These are phyloP conservation scores for Oenanthe oenanthe DNA, from an alignment of 2,113 vertebrate species.

Conservation along the genomic window DNA sequence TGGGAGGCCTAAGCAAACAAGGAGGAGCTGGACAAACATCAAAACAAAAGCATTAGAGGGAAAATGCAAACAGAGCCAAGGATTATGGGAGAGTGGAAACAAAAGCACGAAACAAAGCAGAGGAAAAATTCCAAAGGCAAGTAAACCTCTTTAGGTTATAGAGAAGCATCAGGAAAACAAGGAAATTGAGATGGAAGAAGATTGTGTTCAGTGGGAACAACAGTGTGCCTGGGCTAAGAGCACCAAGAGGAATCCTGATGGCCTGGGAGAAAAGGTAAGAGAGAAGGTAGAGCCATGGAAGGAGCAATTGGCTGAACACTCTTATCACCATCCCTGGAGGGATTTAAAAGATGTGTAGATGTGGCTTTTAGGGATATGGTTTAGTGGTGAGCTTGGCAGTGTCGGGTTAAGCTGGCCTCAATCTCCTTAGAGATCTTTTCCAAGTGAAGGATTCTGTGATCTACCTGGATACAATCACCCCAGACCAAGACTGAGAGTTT, in stretches of 20 bases:
- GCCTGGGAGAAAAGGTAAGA: neutral
- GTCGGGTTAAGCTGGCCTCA: neutral
- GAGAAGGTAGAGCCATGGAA: neutral
- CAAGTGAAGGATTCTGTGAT: neutral
- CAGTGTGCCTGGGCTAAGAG: neutral
- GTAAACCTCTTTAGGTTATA: neutral
- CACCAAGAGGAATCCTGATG: neutral
- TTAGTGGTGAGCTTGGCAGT: neutral
- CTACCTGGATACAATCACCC: neutral
- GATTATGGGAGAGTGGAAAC: constrained; percentile 34
- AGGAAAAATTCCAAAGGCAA: constrained; percentile 17
- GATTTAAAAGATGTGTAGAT: neutral
- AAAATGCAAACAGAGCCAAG: constrained; percentile 45
- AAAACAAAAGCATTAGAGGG: constrained; percentile 50
- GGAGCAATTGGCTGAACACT: neutral
- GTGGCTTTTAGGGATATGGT: neutral
- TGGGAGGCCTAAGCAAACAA: constrained; percentile 61
- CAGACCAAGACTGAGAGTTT: neutral
- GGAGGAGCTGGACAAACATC: constrained; percentile 62
- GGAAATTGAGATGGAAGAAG: neutral
- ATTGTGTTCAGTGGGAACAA: neutral
- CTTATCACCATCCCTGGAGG: neutral
- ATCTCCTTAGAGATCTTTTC: neutral
- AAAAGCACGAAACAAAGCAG: constrained; percentile 44
- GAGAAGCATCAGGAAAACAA: neutral